phyloP scores from a whole-genome alignment of 2,797 vertebrate species.

The Parambassis ranga region DNA sequence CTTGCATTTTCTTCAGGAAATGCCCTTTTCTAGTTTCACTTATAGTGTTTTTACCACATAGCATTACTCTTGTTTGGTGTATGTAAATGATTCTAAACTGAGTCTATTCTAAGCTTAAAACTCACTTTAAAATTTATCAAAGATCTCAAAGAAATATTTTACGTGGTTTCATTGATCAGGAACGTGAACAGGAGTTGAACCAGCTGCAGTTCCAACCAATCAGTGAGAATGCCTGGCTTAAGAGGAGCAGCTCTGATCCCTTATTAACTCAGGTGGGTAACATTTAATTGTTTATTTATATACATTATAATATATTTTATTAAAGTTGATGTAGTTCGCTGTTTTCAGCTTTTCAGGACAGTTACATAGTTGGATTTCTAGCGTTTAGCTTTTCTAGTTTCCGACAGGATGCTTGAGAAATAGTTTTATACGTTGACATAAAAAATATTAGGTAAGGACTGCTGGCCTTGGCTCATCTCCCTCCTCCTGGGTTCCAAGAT shows the following conservation, averaged over 20 bases:
- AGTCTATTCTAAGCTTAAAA: no score
- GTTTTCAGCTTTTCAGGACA: no score
- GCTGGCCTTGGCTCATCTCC: slow-evolving; percentile 29
- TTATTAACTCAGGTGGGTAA: slow-evolving; percentile 66
- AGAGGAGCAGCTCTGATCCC: slow-evolving; percentile 74
- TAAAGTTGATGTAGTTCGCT: rapidly evolving
- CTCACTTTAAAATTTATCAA: no score
- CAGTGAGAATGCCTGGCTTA: slow-evolving; percentile 80
- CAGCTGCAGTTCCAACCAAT: slow-evolving; percentile 70
- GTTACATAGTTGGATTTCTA: no score
- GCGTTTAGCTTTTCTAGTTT: no score
- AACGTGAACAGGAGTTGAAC: slow-evolving; percentile 74
- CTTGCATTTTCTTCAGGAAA: no score
- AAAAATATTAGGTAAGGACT: slow-evolving; percentile 54
- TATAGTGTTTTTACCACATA: no score
- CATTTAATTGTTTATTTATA: background rate
- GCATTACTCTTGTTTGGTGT: no score
- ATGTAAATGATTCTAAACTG: no score
- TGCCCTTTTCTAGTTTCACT: no score
- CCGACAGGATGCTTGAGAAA: no score
- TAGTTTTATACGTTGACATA: no score
- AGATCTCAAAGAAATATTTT: background rate
- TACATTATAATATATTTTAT: background rate
- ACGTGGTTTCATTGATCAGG: slow-evolving; percentile 48
- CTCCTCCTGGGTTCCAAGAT: slow-evolving; percentile 29